Conservation (phyloP, 2,113 vertebrate species). For the Phocoena sinus region DNA sequence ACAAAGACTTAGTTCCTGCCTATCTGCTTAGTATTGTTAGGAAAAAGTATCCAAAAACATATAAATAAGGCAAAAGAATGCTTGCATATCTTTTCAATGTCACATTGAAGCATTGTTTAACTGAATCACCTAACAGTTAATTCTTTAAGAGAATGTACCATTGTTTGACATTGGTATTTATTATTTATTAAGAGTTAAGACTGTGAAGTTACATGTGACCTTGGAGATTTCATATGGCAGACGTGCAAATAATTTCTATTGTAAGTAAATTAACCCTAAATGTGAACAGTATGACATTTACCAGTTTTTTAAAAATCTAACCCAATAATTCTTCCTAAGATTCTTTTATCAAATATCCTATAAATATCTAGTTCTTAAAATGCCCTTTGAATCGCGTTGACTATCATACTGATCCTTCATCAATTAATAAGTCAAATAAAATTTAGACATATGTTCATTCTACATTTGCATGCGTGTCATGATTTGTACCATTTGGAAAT, state of each 20-base stretch:
- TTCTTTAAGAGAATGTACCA: neutral
- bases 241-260: neutral
- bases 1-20: neutral
- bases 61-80: neutral
- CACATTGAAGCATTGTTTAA: neutral
- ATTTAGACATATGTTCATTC: neutral
- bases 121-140: neutral
- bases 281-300: neutral
- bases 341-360: neutral
- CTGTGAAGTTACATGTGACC: neutral
- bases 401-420: neutral
- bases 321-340: neutral
- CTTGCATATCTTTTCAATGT: neutral
- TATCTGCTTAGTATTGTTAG: neutral
- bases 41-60: neutral
- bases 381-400: neutral
- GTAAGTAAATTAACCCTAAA: neutral
- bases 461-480: neutral
- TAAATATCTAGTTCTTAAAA: neutral
- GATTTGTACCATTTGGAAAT: neutral
- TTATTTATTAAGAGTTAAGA: neutral
- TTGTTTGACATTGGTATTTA: neutral
- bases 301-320: neutral
- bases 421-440: slow-evolving; percentile 19
- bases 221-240: neutral